Evolutionary conservation across 2,888 invertebrate species (phyloP), one percentile per base, ranked within the genome.

Genomic region (Dicyrtomina minuta): DNA sequence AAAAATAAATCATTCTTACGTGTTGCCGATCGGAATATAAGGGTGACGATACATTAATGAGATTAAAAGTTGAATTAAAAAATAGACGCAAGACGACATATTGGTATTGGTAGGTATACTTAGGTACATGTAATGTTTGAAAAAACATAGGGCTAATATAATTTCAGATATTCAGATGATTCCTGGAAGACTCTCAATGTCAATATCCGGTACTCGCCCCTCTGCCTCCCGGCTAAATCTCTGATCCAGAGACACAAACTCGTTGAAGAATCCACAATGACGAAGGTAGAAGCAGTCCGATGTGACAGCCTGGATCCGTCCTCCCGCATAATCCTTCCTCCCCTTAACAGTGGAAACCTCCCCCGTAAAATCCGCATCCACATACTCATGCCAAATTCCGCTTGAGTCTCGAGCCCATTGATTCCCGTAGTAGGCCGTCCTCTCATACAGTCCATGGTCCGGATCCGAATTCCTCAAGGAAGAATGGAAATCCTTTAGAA

Each of bases 221-320:
- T 39, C 41, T 15, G 65, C 43, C 43, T 61, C 20, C 39, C 65
- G 20, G 22, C 51, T 13, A 60, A 73, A 73, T n/a, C 26, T 51
- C 22, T 72, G 69, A 13, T 65, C 61, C 13, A 69, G 68, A 39
- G 61, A 61, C 2, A 75, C 70, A 4, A 26, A 22, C 22, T 76
- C 72, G 20, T 61, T 64, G 27, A 76, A 75, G 49, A 76, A 76
- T 53, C 76, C 76, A 70, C 76, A 76, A 68, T 76, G 74, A 46
- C 71, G 39, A 15, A 76, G 51, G 53, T 46, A 76, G 62, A 76
- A 76, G 13, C 44, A 41, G 13, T 44, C 67, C 2, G 15, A 41
- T 12, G 56, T 68, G 26, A 53, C 66, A 41, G 66, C 33, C 3
- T 3, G 4, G 2, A 68, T 3, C 33, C 3, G 4, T 13, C 74